phyloP scores from a whole-genome alignment of 2,797 vertebrate species.

The Myiothlypis coronata region DNA sequence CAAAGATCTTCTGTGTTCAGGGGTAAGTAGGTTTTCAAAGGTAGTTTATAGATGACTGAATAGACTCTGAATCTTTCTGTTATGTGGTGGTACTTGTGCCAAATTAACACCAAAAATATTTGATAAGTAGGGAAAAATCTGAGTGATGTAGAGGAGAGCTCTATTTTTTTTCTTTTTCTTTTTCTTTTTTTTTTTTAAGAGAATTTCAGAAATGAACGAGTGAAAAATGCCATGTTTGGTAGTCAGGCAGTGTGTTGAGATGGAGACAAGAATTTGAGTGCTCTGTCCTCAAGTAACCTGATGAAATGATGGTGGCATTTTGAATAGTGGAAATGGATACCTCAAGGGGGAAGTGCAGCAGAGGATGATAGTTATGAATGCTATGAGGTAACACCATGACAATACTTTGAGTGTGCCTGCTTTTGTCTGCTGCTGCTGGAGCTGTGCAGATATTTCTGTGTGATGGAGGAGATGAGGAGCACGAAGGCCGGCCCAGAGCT shows the following conservation, averaged over 20 bases:
- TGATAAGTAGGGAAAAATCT: not conserved
- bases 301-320: not conserved
- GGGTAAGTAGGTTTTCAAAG: not conserved
- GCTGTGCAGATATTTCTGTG: not conserved
- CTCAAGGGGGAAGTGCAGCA: not conserved
- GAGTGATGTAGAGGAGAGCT: not conserved
- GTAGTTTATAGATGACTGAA: not conserved
- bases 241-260: not conserved
- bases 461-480: not conserved
- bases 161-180: not conserved
- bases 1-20: not conserved
- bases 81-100: not conserved
- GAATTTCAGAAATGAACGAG: not conserved
- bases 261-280: not conserved
- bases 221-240: not conserved
- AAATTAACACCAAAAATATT: not conserved
- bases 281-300: not conserved
- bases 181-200: not conserved
- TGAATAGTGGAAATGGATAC: not conserved
- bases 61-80: not conserved
- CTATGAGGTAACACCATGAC: not conserved
- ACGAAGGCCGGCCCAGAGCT: not conserved
- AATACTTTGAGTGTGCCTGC: not conserved
- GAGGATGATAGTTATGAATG: not conserved
- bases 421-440: not conserved